phyloP scores from a whole-genome alignment of 2,797 vertebrate species.

The Vespertilio murinus region DNA sequence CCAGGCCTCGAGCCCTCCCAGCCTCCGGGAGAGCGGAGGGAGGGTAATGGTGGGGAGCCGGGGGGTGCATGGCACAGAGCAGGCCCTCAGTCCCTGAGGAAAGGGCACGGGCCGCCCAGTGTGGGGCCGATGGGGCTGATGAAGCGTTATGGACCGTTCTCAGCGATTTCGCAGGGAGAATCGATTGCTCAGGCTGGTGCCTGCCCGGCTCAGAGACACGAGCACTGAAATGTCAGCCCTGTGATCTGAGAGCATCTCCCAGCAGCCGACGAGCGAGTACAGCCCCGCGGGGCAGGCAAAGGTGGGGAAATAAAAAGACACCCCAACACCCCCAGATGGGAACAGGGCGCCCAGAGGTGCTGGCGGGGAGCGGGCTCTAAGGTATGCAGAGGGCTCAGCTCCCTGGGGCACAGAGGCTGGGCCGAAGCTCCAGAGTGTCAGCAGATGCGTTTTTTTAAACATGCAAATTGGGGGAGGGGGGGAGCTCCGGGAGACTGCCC shows the following conservation, averaged over 20 bases:
- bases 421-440: not conserved
- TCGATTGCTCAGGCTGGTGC: slow-evolving; percentile 87
- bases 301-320: fast-evolving
- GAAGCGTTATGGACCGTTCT: slow-evolving; percentile 85
- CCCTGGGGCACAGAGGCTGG: not conserved
- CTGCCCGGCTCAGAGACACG: slow-evolving; percentile 88
- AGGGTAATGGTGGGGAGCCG: not conserved
- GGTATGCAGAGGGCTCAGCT: slow-evolving; percentile 62
- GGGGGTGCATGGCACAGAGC: not conserved
- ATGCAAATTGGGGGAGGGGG: not conserved
- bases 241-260: slow-evolving; percentile 82
- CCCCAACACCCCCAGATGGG: not conserved
- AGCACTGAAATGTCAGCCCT: slow-evolving; percentile 90
- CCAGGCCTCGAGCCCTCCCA: not conserved
- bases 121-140: slow-evolving; percentile 81
- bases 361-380: not conserved
- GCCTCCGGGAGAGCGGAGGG: not conserved
- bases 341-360: not conserved
- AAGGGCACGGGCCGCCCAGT: not conserved
- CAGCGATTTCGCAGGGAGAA: slow-evolving; percentile 89
- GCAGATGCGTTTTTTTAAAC: slow-evolving; percentile 69
- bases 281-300: not conserved
- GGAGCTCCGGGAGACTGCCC: not conserved
- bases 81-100: not conserved
- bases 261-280: not conserved